Evolutionary conservation across 2,113 vertebrate genomes (phyloP), one percentile per base, ranked within the genome.

Genomic region (Ctenodactylus gundi): DNA sequence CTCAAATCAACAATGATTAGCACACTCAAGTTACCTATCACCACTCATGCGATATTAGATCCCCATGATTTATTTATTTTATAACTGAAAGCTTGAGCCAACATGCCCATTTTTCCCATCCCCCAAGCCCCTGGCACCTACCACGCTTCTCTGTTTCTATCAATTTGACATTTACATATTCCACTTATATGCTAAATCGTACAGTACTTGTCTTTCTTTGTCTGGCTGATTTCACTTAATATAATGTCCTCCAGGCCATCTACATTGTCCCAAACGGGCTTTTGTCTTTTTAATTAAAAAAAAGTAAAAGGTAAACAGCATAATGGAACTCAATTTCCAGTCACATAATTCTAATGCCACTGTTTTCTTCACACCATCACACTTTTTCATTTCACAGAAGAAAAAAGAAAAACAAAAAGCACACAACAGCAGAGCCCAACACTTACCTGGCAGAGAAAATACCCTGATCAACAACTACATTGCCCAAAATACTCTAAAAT

Each of bases 331-430:
- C 23, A 68, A 31, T 3, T 3, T 88, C 9, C 18, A n/a, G 34
- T 67, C 23, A 21, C 39, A 2, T 20, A 29, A 65, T 58, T 83
- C 46, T 41, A 31, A 6, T 15, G 7, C 49, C 23, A 34, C 41
- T 2, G 1, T 62, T 41, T 34, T 44, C 57, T 29, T 39, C 1
- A 58, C 8, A 7, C 1, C 29, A 17, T 70, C 36, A 49, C 0
- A 17, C n/a, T 27, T 75, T 53, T 72, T 44, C 70, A 84, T 85
- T 85, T 95, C 85, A 77, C 8, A 25, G 36, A 62, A 85, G 18
- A 11, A 29, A 39, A 57, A 85, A n/a, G n/a, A 75, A n/a, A 62
- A 44, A n/a, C n/a, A 34, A 25, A 80, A 27, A 10, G 12, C 18
- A 27, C 3, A 27, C 29, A 88, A 27, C 21, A 27, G 25, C 36